A percentile compares a stretch with the other conserved stretches of the same genome.
These are phyloP conservation scores for Paguma larvata DNA, from an alignment of 2,797 vertebrate species.

Conservation along the genomic window DNA sequence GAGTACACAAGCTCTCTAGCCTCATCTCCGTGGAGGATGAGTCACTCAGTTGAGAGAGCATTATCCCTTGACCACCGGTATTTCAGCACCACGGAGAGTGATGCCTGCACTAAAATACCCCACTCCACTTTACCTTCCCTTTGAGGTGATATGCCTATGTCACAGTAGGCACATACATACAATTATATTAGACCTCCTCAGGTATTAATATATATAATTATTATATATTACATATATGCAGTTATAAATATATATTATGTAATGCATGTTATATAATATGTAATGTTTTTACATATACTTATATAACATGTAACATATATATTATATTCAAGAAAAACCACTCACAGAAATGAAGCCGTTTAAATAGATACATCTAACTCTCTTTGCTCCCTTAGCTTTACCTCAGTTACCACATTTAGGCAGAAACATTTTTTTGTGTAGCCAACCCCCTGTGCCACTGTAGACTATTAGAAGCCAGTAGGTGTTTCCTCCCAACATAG, in stretches of 20 bases:
- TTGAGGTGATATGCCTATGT: neutral
- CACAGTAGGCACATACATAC: neutral
- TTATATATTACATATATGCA: neutral
- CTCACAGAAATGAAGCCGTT: neutral
- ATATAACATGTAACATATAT: neutral
- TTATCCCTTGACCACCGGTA: fast-evolving
- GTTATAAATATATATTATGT: too few species aligned
- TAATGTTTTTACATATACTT: neutral
- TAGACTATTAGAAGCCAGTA: neutral
- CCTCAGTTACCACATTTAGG: neutral
- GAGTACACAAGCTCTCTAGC: neutral
- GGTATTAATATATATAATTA: neutral
- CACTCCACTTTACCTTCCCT: neutral
- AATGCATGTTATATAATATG: too few species aligned
- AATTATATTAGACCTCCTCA: neutral
- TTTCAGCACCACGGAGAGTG: constrained; percentile 82
- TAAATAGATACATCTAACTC: neutral
- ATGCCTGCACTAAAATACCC: fast-evolving
- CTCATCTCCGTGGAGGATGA: neutral
- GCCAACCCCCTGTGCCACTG: neutral
- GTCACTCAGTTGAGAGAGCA: neutral
- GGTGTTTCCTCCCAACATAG: neutral
- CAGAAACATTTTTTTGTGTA: constrained; percentile 3
- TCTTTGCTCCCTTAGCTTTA: constrained; percentile 21
- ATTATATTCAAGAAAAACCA: neutral